These are phyloP conservation scores for Euwallacea fornicatus DNA, from an alignment of 1,140 invertebrate species.

Conservation along the genomic window DNA sequence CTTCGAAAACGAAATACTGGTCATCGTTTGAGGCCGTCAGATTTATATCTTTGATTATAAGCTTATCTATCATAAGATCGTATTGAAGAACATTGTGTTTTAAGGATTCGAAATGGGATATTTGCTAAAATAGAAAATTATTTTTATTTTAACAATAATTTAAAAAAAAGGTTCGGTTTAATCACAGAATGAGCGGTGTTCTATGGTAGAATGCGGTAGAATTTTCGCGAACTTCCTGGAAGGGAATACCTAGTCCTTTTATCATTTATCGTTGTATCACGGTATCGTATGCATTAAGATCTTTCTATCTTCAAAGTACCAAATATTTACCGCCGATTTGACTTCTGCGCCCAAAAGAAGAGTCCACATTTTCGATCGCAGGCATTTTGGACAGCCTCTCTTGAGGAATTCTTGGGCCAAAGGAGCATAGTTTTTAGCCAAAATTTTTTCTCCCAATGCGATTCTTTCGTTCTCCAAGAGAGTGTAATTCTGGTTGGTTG, in stretches of 20 bases:
- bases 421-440: conserved; percentile 69
- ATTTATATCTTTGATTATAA: conserved; percentile 95
- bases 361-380: conserved; percentile 78
- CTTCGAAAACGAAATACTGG: conserved; percentile 98
- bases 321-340: conserved; percentile 49
- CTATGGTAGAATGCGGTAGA: background rate
- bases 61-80: conserved; percentile 89
- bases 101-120: conserved; percentile 78
- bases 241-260: too few species aligned
- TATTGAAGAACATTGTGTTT: conserved; percentile 83
- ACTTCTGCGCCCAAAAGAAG: conserved; percentile 78
- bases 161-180: too few species aligned
- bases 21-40: conserved; percentile 95
- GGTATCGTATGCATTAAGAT: too few species aligned
- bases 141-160: background rate
- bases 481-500: conserved; percentile 57
- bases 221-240: too few species aligned
- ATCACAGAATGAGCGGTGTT: too few species aligned
- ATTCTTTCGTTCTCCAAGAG: conserved; percentile 70
- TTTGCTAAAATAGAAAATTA: conserved; percentile 65
- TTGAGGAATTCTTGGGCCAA: conserved; percentile 84
- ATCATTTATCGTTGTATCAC: too few species aligned
- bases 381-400: conserved; percentile 76
- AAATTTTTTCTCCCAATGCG: conserved; percentile 66
- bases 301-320: background rate